phyloP scores from a whole-genome alignment of 2,888 invertebrate species.

The Anodontia alba region DNA sequence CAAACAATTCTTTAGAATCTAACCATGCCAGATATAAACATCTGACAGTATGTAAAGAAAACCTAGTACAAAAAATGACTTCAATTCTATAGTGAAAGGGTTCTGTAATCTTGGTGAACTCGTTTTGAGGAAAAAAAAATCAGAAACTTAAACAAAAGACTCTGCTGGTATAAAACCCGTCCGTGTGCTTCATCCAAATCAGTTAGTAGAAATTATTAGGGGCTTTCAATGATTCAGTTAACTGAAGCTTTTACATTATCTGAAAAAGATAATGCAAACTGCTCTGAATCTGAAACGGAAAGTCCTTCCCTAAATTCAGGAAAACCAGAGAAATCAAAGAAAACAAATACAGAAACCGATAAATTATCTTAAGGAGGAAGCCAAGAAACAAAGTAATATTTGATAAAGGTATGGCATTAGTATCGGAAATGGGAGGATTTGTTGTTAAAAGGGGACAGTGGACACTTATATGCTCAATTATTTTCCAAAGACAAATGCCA shows the following conservation, averaged over 20 bases:
- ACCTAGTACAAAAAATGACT: background rate
- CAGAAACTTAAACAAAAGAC: background rate
- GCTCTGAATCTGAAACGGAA: background rate
- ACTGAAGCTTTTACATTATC: background rate
- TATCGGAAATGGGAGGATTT: background rate
- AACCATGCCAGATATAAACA: conserved; percentile 5
- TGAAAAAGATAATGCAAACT: background rate
- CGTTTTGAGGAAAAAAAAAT: background rate
- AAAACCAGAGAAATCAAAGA: background rate
- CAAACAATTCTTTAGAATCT: background rate
- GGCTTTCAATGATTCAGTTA: background rate
- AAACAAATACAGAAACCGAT: background rate
- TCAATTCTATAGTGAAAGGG: background rate
- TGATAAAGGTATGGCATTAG: background rate
- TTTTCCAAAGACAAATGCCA: background rate
- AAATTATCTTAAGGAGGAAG: background rate
- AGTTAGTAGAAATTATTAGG: background rate
- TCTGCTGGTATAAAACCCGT: background rate
- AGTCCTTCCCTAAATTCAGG: no score
- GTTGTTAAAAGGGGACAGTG: background rate
- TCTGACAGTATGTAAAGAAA: background rate
- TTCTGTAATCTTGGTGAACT: background rate
- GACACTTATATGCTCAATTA: background rate
- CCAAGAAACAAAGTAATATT: background rate
- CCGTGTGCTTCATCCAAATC: background rate